These are phyloP conservation scores for Cantharis rufa DNA, from an alignment of 2,888 invertebrate species.

Conservation along the genomic window DNA sequence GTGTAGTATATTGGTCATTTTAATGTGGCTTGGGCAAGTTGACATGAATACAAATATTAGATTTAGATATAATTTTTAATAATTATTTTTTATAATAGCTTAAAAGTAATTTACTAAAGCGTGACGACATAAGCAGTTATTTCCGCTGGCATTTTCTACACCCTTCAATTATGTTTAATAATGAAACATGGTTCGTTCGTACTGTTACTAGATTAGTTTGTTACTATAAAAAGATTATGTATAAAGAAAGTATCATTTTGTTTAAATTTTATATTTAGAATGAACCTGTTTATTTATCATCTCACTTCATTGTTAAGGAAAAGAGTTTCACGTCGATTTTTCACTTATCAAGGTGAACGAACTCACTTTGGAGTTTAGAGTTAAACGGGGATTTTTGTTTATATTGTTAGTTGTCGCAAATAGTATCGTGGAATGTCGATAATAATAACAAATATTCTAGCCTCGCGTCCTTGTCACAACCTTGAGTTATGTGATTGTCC, in stretches of 20 bases:
- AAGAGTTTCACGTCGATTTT: not conserved
- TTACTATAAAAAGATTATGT: not conserved
- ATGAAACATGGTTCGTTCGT: conserved; percentile 3
- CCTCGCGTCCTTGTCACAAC: conserved; percentile 38
- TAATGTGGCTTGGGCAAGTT: not conserved
- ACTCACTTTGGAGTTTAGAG: not conserved
- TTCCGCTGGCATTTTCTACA: conserved; percentile 13
- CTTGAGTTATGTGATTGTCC: conserved; percentile 36
- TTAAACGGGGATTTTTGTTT: not conserved
- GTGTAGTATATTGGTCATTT: not conserved
- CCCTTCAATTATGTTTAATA: conserved; percentile 11
- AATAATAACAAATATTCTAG: conserved; percentile 35
- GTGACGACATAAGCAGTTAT: conserved; percentile 18
- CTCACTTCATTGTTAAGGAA: not conserved
- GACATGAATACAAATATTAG: not conserved
- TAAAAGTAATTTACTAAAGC: conserved; percentile 15
- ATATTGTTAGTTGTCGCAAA: not conserved
- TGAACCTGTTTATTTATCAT: conserved; percentile 7
- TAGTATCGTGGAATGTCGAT: conserved; percentile 37
- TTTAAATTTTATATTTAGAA: conserved; percentile 17
- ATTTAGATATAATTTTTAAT: not conserved
- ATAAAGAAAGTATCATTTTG: not conserved
- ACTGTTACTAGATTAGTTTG: not conserved
- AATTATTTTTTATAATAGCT: conserved; percentile 8
- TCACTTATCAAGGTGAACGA: not conserved